Evolutionary conservation across 2,888 invertebrate species (phyloP).

Genomic region (Scotopteryx bipunctaria): DNA sequence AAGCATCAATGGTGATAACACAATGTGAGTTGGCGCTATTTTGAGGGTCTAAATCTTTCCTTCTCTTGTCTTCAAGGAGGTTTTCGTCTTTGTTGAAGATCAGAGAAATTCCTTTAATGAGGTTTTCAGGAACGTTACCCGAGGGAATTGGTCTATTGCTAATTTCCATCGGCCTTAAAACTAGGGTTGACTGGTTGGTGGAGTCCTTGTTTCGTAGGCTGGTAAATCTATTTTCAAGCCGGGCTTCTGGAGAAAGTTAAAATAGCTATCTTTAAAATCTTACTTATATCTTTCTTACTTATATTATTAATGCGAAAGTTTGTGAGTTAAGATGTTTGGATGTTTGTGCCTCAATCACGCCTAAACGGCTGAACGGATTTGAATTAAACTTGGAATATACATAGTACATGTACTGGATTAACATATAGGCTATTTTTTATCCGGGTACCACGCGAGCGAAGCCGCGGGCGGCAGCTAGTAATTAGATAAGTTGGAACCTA

Average conservation of each 20-base stretch:
- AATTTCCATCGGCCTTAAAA: conserved; percentile 34
- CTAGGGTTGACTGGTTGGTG: conserved; percentile 49
- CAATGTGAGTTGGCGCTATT: not conserved
- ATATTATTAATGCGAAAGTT: too few species aligned
- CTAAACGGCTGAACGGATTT: too few species aligned
- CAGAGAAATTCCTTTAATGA: conserved; percentile 42
- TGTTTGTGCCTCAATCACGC: too few species aligned
- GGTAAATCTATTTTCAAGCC: conserved; percentile 50
- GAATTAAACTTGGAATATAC: not conserved
- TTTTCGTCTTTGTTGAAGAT: conserved; percentile 50
- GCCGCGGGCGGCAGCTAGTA: too few species aligned
- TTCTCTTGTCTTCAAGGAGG: conserved; percentile 29
- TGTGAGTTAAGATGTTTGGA: not conserved
- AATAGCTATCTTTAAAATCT: too few species aligned
- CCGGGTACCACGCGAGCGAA: too few species aligned
- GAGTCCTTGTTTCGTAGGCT: conserved; percentile 44
- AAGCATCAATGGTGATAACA: conserved; percentile 4
- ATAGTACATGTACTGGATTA: not conserved
- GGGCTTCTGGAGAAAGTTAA: conserved; percentile 46
- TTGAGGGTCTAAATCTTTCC: conserved; percentile 11
- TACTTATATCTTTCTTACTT: too few species aligned
- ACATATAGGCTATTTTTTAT: too few species aligned
- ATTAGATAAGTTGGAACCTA: too few species aligned
- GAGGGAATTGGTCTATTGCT: not conserved
- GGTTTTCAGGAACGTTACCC: not conserved